These are phyloP conservation scores for Plagodis pulveraria DNA, from an alignment of 2,888 invertebrate species.

Conservation along the genomic window DNA sequence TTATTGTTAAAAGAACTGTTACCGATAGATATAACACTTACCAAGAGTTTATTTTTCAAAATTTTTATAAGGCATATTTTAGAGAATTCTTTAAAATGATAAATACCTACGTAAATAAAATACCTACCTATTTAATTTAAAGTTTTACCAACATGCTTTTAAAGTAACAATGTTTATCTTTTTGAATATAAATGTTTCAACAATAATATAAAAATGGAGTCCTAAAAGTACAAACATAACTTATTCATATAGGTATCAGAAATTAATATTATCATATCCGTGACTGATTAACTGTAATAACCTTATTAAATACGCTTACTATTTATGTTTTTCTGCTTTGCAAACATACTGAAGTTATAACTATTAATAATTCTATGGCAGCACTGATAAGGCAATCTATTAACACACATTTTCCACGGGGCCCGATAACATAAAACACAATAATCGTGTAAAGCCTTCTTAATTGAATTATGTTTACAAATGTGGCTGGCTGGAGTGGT, in stretches of 20 bases:
- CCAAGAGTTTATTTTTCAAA: too few species aligned
- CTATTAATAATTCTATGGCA: slow-evolving; percentile 12
- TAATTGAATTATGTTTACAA: slow-evolving; percentile 81
- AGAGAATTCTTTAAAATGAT: too few species aligned
- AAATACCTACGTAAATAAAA: too few species aligned
- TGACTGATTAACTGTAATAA: slow-evolving; percentile 29
- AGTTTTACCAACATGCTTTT: too few species aligned
- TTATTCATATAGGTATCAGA: background rate
- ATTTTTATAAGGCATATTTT: too few species aligned
- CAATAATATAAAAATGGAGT: too few species aligned
- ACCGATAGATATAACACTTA: too few species aligned
- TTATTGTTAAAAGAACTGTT: too few species aligned
- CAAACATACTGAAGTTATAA: slow-evolving; percentile 1
- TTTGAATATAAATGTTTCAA: too few species aligned
- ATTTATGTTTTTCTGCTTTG: slow-evolving; percentile 2
- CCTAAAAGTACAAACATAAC: too few species aligned
- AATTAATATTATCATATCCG: slow-evolving; percentile 28
- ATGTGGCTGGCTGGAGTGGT: slow-evolving; percentile 29
- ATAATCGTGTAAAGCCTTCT: slow-evolving; percentile 40
- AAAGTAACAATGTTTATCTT: too few species aligned
- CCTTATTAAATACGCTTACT: slow-evolving; percentile 11
- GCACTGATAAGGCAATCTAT: slow-evolving; percentile 60
- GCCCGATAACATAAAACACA: slow-evolving; percentile 52
- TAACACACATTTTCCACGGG: slow-evolving; percentile 57
- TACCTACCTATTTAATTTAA: too few species aligned